Evolutionary conservation across 2,797 vertebrate species (phyloP).

Genomic region (Erithacus rubecula): DNA sequence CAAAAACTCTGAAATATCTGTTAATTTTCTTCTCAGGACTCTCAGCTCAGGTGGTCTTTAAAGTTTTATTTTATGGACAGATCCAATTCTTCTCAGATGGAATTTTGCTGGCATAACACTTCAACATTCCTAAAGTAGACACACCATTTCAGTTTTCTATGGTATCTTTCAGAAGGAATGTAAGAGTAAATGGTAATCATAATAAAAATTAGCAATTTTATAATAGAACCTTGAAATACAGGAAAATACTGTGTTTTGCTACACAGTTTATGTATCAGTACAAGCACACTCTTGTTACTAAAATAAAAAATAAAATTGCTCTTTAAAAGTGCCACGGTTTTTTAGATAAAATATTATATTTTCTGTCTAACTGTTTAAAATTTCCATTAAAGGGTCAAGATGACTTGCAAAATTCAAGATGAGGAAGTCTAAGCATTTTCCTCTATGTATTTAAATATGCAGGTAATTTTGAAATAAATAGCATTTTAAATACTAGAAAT

Average conservation of each 20-base stretch:
- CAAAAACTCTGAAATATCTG: not conserved
- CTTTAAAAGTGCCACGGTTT: not conserved
- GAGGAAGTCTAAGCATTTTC: not conserved
- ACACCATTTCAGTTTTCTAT: not conserved
- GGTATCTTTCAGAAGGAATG: not conserved
- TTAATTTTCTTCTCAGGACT: not conserved
- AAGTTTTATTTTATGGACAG: not conserved
- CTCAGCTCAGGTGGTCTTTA: fast-evolving
- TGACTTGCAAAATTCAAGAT: not conserved
- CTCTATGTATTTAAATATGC: not conserved
- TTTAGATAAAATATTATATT: not conserved
- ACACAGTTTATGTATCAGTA: not conserved
- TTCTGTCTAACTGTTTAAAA: not conserved
- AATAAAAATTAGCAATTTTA: not conserved
- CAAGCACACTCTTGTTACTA: not conserved
- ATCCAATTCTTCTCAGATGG: not conserved
- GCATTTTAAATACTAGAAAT: not conserved
- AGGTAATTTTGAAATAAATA: not conserved
- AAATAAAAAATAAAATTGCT: not conserved
- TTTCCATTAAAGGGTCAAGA: not conserved
- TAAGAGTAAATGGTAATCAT: not conserved
- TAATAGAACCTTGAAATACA: not conserved
- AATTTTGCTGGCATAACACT: not conserved
- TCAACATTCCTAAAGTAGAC: not conserved
- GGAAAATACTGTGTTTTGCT: not conserved